Evolutionary conservation across 1,140 invertebrate species (phyloP).

Genomic region (Chelonus insularis): DNA sequence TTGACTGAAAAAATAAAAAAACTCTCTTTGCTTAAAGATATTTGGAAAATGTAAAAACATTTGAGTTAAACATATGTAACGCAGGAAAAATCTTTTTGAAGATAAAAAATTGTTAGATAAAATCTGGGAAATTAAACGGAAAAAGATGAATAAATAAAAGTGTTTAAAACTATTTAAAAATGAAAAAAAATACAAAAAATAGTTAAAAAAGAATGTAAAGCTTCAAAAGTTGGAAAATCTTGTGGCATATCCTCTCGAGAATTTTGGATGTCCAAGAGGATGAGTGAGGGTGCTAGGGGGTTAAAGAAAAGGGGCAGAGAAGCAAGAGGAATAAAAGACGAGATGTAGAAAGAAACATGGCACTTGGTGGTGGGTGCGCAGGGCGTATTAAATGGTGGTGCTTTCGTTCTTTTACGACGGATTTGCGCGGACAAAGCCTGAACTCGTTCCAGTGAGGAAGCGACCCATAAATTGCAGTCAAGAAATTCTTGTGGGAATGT

Average conservation of each 20-base stretch:
- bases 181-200: background rate
- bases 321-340: background rate
- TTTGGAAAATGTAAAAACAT: no score
- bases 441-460: constrained; percentile 5
- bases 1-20: no score
- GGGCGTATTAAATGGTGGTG: constrained; percentile 8
- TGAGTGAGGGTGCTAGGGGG: background rate
- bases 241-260: background rate
- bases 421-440: constrained; percentile 7
- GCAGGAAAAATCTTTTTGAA: no score
- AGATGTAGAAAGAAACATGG: background rate
- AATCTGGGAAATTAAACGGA: no score
- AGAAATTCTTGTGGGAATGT: constrained; percentile 5
- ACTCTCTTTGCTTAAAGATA: no score
- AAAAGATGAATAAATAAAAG: no score
- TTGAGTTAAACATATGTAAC: no score
- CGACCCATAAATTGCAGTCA: background rate
- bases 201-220: background rate
- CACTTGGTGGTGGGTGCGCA: background rate
- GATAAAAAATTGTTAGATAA: no score
- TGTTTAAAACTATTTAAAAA: background rate
- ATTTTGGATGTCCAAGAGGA: background rate
- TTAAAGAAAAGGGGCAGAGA: background rate
- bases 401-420: constrained; percentile 5
- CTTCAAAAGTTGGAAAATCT: background rate